phyloP scores from a whole-genome alignment of 2,888 invertebrate species.

The Andrena marginata region DNA sequence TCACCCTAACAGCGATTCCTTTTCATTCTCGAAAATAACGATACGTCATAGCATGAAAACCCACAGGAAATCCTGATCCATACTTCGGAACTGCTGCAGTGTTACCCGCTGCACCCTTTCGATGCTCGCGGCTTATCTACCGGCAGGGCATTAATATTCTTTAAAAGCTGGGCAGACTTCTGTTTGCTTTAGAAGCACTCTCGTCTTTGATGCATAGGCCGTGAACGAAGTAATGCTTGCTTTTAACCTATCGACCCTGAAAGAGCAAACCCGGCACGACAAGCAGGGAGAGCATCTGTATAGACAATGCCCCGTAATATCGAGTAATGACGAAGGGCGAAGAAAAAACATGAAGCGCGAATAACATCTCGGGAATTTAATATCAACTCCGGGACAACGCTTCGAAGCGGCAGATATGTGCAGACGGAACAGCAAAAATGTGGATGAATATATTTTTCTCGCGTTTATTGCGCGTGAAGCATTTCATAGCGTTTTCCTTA shows the following conservation, averaged over 20 bases:
- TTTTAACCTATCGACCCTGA: constrained; percentile 37
- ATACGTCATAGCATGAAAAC: too few species aligned
- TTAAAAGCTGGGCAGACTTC: constrained; percentile 46
- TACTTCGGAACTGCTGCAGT: too few species aligned
- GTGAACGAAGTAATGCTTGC: constrained; percentile 28
- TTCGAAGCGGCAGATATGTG: constrained; percentile 7
- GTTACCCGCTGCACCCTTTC: not conserved
- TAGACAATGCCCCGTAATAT: constrained; percentile 38
- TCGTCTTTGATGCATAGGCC: constrained; percentile 34
- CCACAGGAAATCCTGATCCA: too few species aligned
- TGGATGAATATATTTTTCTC: constrained; percentile 32
- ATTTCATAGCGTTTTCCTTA: not conserved
- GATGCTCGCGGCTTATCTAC: not conserved
- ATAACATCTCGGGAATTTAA: constrained; percentile 51
- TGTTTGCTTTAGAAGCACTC: constrained; percentile 48
- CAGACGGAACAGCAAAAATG: constrained; percentile 13
- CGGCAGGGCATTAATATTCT: constrained; percentile 44
- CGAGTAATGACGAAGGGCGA: constrained; percentile 23
- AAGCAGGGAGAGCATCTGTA: not conserved
- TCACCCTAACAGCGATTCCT: too few species aligned
- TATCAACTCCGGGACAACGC: constrained; percentile 27
- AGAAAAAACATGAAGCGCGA: constrained; percentile 41
- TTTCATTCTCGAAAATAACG: too few species aligned
- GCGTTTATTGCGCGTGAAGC: constrained; percentile 5
- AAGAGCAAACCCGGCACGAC: constrained; percentile 7